These are phyloP conservation scores for Falcaria lacertinaria DNA, from an alignment of 2,888 invertebrate genomes.

Conservation along the genomic window DNA sequence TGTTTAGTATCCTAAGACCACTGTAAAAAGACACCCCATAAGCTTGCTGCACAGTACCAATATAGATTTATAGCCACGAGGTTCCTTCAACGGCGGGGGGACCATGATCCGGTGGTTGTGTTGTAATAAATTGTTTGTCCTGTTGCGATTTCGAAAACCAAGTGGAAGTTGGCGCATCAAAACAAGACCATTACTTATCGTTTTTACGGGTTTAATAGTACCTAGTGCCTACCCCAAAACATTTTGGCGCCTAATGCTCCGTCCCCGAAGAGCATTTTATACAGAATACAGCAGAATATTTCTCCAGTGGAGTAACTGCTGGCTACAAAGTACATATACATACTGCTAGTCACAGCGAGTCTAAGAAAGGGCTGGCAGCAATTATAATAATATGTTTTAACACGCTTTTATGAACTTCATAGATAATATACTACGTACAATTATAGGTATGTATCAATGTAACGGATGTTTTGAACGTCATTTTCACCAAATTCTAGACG, in stretches of 20 bases:
- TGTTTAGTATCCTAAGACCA: slow-evolving; percentile 37
- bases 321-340: no score
- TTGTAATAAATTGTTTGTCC: slow-evolving; percentile 22
- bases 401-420: no score
- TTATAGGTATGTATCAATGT: no score
- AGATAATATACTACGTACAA: no score
- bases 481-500: no score
- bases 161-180: slow-evolving; percentile 33
- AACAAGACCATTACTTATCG: slow-evolving; percentile 37
- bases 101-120: slow-evolving; percentile 21
- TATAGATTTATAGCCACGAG: slow-evolving; percentile 6
- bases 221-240: background rate
- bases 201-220: slow-evolving; percentile 6
- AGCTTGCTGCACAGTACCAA: slow-evolving; percentile 4
- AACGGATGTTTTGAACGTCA: no score
- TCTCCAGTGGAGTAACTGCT: no score
- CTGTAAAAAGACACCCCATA: slow-evolving; percentile 23
- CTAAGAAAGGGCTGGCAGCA: no score
- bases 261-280: no score
- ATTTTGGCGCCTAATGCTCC: background rate
- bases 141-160: slow-evolving; percentile 20
- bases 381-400: no score
- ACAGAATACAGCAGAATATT: no score
- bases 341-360: no score
- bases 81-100: slow-evolving; percentile 6